These are phyloP conservation scores for Sinelater perroti DNA, from an alignment of 2,888 invertebrate species.

Conservation along the genomic window DNA sequence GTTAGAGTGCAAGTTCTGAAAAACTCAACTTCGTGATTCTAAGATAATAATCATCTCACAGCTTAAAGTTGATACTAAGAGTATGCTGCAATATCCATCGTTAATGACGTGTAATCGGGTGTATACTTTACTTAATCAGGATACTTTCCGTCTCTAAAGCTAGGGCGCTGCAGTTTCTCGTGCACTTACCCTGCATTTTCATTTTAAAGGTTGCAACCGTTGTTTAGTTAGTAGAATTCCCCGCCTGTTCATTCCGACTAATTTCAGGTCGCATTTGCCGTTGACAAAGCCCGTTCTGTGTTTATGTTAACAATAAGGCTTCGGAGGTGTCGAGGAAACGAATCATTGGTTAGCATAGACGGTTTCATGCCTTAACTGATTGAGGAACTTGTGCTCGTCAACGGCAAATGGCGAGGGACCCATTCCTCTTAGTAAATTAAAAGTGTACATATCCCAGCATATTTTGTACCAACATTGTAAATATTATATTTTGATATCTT, in stretches of 20 bases:
- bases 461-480: conserved; percentile 60
- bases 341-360: conserved; percentile 20
- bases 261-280: conserved; percentile 30
- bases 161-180: too few species aligned
- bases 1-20: conserved; percentile 11
- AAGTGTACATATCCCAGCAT: conserved; percentile 60
- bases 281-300: conserved; percentile 19
- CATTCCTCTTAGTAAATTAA: conserved; percentile 31
- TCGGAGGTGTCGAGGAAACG: conserved; percentile 24
- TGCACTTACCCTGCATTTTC: too few species aligned
- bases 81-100: conserved; percentile 11
- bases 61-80: conserved; percentile 6
- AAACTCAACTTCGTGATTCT: conserved; percentile 31
- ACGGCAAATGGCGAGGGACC: conserved; percentile 33
- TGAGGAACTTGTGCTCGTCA: conserved; percentile 19
- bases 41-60: conserved; percentile 33
- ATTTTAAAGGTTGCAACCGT: not conserved
- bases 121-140: not conserved
- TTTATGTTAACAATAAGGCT: conserved; percentile 20
- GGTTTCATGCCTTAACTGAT: conserved; percentile 9
- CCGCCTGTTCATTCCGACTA: not conserved
- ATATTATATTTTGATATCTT: conserved; percentile 60
- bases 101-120: conserved; percentile 1
- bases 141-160: not conserved
- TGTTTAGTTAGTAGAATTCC: not conserved